phyloP scores from a whole-genome alignment of 2,113 vertebrate genomes.

The Aegithalos caudatus region DNA sequence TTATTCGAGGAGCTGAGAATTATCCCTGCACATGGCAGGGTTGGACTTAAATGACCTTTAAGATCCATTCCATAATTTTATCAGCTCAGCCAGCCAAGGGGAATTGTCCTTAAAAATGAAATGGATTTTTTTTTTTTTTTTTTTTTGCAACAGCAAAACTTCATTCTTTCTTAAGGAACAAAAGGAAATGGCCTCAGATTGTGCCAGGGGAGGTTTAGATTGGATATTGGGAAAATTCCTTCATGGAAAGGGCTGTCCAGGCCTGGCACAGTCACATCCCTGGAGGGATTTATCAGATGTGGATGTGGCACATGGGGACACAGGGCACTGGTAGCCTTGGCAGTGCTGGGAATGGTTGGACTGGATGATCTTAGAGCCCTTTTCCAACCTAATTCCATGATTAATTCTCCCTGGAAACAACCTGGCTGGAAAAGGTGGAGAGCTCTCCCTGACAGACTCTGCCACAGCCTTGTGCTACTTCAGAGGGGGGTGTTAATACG shows the following conservation, averaged over 20 bases:
- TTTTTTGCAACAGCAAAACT: not conserved
- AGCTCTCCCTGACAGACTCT: not conserved
- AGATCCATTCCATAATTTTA: not conserved
- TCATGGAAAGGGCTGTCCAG: not conserved
- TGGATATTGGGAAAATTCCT: not conserved
- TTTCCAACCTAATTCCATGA: not conserved
- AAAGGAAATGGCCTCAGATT: not conserved
- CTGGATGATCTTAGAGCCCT: not conserved
- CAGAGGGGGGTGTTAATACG: accelerated
- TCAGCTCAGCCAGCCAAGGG: not conserved
- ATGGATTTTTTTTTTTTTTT: too few species aligned
- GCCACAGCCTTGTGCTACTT: not conserved
- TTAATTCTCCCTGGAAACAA: not conserved
- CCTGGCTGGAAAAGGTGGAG: not conserved
- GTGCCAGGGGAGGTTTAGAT: not conserved
- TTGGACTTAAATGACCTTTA: not conserved
- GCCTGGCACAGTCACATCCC: not conserved
- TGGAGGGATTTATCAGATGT: not conserved
- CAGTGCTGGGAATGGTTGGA: not conserved
- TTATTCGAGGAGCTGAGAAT: not conserved
- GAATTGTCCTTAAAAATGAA: not conserved
- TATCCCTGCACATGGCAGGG: not conserved
- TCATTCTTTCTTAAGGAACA: not conserved
- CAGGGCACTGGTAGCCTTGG: not conserved
- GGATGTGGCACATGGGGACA: not conserved